A percentile compares a stretch with the other conserved stretches of the same genome.
These are phyloP conservation scores for Ricordea florida DNA, from an alignment of 92 coral and sea anemone species.

Conservation along the genomic window DNA sequence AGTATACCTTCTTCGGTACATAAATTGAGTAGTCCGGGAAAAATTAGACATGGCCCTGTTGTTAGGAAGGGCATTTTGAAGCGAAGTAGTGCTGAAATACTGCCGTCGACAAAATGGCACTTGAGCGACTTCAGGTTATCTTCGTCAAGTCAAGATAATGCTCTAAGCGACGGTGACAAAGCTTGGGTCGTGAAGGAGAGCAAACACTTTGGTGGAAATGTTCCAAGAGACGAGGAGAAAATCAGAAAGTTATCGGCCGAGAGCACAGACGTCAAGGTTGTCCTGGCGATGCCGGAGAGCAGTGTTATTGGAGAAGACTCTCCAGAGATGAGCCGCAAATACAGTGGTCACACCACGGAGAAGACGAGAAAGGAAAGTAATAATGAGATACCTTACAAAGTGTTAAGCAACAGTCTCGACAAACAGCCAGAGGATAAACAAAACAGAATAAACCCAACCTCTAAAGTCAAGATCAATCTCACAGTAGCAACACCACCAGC, in stretches of 20 bases:
- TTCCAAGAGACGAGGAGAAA: not conserved
- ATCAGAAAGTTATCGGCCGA: not conserved
- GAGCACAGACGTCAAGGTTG: conserved; percentile 7
- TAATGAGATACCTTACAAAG: too few species aligned
- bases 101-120: not conserved
- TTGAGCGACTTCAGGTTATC: not conserved
- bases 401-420: too few species aligned
- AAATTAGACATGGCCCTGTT: not conserved
- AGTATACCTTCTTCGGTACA: not conserved
- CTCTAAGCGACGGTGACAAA: not conserved
- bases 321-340: too few species aligned
- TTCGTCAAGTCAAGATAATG: conserved; percentile 1
- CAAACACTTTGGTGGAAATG: not conserved
- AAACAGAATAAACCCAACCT: too few species aligned
- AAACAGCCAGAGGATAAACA: too few species aligned
- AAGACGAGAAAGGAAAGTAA: too few species aligned
- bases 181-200: not conserved
- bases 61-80: conserved; percentile 24
- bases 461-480: too few species aligned
- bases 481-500: too few species aligned
- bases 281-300: conserved; percentile 33
- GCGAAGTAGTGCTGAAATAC: not conserved
- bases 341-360: too few species aligned
- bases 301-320: conserved; percentile 40
- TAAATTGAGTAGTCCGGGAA: conserved; percentile 2